phyloP scores from a whole-genome alignment of 2,797 vertebrate genomes.

The Prionace glauca region DNA sequence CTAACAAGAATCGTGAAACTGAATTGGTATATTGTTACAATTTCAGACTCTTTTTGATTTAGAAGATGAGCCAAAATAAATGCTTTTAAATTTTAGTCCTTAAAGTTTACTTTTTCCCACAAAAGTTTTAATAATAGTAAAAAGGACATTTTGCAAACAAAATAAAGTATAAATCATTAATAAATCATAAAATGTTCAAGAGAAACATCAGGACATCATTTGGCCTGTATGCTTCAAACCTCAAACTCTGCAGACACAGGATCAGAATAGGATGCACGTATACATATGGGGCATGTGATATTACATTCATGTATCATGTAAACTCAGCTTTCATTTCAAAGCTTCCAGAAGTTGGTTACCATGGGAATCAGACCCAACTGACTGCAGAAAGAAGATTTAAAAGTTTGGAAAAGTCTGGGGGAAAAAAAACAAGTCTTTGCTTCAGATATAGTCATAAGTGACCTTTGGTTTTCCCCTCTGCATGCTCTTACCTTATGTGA shows the following conservation, averaged over 20 bases:
- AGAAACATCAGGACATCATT: background rate
- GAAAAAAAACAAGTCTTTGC: background rate
- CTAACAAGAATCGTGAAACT: background rate
- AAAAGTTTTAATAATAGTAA: background rate
- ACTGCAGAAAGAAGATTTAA: background rate
- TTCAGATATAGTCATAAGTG: background rate
- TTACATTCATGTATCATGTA: background rate
- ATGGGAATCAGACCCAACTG: background rate
- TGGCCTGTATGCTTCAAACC: background rate
- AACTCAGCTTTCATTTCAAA: constrained; percentile 7
- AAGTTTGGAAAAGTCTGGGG: background rate
- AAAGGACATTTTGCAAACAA: background rate
- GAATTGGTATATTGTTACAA: background rate
- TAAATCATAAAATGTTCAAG: background rate
- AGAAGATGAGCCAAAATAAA: background rate
- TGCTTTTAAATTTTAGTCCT: background rate
- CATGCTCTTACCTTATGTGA: background rate
- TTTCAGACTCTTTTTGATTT: background rate
- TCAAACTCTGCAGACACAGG: background rate
- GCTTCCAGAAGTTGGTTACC: background rate
- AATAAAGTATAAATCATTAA: constrained; percentile 2
- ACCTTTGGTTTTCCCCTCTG: background rate
- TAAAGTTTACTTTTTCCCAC: background rate
- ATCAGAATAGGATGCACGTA: background rate
- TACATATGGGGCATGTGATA: background rate